Conservation (phyloP, 2,888 invertebrate genomes). For the Sminthurinus aureus region DNA sequence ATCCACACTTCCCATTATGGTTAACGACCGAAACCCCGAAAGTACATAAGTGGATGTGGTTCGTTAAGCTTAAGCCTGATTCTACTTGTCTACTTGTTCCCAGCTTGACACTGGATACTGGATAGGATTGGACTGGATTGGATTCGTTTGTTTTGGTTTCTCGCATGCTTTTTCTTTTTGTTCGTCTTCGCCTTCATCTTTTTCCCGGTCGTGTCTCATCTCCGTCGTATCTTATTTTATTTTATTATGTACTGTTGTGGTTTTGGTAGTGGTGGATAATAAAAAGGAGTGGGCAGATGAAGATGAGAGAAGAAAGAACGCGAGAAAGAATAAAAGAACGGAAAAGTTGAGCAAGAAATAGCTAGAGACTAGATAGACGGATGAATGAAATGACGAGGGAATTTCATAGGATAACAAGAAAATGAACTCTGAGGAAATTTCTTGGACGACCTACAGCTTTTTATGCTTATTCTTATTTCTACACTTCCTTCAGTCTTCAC, state of each 20-base stretch:
- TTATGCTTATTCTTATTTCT: not conserved
- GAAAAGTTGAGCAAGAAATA: not conserved
- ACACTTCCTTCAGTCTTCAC: too few species aligned
- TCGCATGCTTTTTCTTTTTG: conserved; percentile 4
- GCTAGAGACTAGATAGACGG: too few species aligned
- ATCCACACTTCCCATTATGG: conserved; percentile 29
- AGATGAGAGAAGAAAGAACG: not conserved
- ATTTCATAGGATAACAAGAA: conserved; percentile 15
- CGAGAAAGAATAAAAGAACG: not conserved
- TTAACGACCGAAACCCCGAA: conserved; percentile 34
- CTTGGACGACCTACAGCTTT: not conserved
- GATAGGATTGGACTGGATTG: too few species aligned
- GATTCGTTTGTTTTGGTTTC: too few species aligned
- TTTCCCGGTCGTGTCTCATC: too few species aligned
- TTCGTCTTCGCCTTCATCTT: not conserved
- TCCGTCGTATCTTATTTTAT: too few species aligned
- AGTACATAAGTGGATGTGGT: conserved; percentile 37
- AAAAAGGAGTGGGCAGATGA: not conserved
- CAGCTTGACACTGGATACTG: not conserved
- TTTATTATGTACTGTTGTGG: too few species aligned
- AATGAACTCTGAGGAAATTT: conserved; percentile 25
- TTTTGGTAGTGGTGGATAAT: not conserved
- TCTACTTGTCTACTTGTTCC: conserved; percentile 13
- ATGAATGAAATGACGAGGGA: not conserved
- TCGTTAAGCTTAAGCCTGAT: conserved; percentile 19